Evolutionary conservation across 2,113 vertebrate species (phyloP).

Genomic region (Channa argus): DNA sequence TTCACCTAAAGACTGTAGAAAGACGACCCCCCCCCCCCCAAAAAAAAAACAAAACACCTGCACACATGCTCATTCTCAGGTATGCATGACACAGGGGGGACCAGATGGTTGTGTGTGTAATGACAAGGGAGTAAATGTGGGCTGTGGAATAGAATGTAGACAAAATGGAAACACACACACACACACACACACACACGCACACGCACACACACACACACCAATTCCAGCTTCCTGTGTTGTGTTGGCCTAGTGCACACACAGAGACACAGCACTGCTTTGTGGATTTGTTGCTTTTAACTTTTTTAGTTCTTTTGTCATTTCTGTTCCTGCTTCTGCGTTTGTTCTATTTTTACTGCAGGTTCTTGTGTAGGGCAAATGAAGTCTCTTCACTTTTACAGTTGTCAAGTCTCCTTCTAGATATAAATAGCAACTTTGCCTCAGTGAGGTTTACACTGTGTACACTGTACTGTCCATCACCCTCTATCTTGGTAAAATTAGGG

Average conservation of each 20-base stretch:
- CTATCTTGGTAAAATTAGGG: too few relatives aligned
- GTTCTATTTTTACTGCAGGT: not conserved
- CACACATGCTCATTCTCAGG: constrained; percentile 44
- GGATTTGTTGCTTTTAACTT: too few relatives aligned
- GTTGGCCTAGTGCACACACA: not conserved
- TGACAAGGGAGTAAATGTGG: constrained; percentile 69
- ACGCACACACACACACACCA: constrained; percentile 1
- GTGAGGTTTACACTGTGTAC: too few relatives aligned
- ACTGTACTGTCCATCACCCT: too few relatives aligned
- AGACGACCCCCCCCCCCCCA: too few relatives aligned
- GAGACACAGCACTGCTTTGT: too few relatives aligned
- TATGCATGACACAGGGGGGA: constrained; percentile 60
- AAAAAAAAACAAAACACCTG: too few relatives aligned
- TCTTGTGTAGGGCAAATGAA: not conserved
- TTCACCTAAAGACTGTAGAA: too few relatives aligned
- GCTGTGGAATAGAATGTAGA: constrained; percentile 61
- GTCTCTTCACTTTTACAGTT: not conserved
- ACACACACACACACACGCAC: constrained; percentile 11
- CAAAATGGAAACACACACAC: constrained; percentile 24
- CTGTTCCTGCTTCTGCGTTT: not conserved
- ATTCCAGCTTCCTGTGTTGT: constrained; percentile 11
- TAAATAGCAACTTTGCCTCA: too few relatives aligned
- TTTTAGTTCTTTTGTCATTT: too few relatives aligned
- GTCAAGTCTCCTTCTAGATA: too few relatives aligned
- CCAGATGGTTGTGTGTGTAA: constrained; percentile 74